Percentiles rank a stretch among this genome's conserved stretches.
These are phyloP conservation scores for Bubo bubo DNA, from an alignment of 2,113 vertebrate genomes.

Conservation along the genomic window DNA sequence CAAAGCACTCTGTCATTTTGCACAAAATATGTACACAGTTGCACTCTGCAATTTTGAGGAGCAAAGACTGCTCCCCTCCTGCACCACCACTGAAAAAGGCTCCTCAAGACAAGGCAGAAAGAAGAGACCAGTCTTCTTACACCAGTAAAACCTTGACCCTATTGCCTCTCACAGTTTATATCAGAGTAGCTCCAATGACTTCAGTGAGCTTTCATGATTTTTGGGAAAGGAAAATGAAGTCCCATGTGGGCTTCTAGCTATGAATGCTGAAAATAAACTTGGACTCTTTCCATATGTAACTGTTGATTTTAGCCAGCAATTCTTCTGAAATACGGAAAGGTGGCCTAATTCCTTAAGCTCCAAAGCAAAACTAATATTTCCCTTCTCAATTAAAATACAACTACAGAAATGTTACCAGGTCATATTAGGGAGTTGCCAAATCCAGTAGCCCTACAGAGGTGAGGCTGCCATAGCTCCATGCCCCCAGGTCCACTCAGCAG, in stretches of 20 bases:
- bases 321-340: neutral
- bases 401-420: neutral
- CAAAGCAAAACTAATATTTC: neutral
- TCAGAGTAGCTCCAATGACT: neutral
- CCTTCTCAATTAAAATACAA: neutral
- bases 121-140: neutral
- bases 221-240: neutral
- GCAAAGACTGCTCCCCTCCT: neutral
- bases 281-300: neutral
- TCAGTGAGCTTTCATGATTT: neutral
- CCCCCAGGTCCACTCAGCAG: neutral
- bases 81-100: neutral
- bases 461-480: neutral
- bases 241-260: neutral
- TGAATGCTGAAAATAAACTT: neutral
- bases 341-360: neutral
- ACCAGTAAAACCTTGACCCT: neutral
- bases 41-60: neutral
- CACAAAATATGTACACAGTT: too few relatives aligned
- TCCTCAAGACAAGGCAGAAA: neutral
- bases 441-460: neutral
- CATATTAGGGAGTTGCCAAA: neutral
- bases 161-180: neutral
- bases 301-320: neutral
- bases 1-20: neutral